Evolutionary conservation across 2,888 invertebrate species (phyloP).

Genomic region (Amiota communis): DNA sequence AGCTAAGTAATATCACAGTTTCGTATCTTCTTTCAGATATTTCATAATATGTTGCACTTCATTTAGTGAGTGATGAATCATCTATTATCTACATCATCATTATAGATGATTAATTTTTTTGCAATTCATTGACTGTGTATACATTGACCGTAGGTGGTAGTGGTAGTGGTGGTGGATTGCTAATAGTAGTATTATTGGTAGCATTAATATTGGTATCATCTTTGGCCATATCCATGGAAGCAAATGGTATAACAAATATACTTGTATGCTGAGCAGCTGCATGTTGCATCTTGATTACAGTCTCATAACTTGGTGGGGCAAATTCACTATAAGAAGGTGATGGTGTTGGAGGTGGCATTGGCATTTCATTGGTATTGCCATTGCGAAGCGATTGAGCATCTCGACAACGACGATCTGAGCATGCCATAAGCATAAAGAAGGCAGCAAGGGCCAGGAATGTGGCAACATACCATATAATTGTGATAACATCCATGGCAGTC

Average conservation of each 20-base stretch:
- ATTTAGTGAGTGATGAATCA: constrained; percentile 12
- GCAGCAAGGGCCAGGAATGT: constrained; percentile 71
- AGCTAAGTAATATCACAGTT: constrained; percentile 23
- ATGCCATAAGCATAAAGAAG: constrained; percentile 72
- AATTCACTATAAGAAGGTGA: constrained; percentile 72
- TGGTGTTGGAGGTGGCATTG: constrained; percentile 65
- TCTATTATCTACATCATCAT: neutral
- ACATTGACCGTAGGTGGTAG: constrained; percentile 52
- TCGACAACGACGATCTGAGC: constrained; percentile 69
- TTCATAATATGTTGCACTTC: neutral
- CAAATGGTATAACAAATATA: constrained; percentile 69
- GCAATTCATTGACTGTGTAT: constrained; percentile 67
- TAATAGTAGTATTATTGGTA: constrained; percentile 37
- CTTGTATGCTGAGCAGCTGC: constrained; percentile 53
- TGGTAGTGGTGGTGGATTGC: constrained; percentile 12
- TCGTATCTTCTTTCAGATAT: constrained; percentile 16
- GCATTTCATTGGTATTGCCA: constrained; percentile 47
- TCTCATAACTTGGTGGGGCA: constrained; percentile 72
- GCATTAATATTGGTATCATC: constrained; percentile 38
- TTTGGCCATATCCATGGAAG: constrained; percentile 39
- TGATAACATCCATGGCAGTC: constrained; percentile 72
- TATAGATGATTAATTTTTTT: constrained; percentile 40
- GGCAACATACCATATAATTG: constrained; percentile 72
- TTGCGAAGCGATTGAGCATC: constrained; percentile 47
- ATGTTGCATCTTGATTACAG: constrained; percentile 68